Percentiles rank a stretch among this genome's conserved stretches.
Evolutionary conservation across 2,113 vertebrate species (phyloP).

Genomic region (Physeter macrocephalus): DNA sequence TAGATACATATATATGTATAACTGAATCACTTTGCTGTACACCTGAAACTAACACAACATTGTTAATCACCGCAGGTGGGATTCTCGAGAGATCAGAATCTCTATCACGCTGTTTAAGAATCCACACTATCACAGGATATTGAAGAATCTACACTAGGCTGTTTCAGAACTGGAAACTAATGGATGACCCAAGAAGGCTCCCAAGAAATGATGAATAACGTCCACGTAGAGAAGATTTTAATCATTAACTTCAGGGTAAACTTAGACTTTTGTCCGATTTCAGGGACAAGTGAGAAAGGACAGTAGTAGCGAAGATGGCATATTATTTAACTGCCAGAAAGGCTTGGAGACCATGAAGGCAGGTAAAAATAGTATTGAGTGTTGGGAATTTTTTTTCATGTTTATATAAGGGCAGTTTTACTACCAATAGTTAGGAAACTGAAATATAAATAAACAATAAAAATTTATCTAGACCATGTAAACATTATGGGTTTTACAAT

Average conservation of each 20-base stretch:
- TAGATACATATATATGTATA: background rate
- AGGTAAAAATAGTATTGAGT: background rate
- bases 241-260: background rate
- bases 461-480: background rate
- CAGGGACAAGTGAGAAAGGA: background rate
- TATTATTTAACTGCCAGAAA: background rate
- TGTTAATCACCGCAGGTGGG: background rate
- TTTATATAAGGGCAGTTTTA: background rate
- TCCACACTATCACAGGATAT: background rate
- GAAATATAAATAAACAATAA: slow-evolving; percentile 19
- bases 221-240: background rate
- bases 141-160: background rate
- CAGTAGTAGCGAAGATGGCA: background rate
- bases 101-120: slow-evolving; percentile 39
- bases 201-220: background rate
- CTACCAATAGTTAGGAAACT: background rate
- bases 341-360: background rate
- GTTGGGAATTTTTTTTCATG: background rate
- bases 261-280: background rate
- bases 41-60: background rate
- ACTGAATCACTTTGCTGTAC: background rate
- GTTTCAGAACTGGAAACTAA: background rate
- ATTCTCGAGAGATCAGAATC: rapidly evolving
- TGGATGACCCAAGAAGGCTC: background rate
- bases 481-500: background rate